Conservation (phyloP, 2,113 vertebrate species). For the Dipodomys stephensi region DNA sequence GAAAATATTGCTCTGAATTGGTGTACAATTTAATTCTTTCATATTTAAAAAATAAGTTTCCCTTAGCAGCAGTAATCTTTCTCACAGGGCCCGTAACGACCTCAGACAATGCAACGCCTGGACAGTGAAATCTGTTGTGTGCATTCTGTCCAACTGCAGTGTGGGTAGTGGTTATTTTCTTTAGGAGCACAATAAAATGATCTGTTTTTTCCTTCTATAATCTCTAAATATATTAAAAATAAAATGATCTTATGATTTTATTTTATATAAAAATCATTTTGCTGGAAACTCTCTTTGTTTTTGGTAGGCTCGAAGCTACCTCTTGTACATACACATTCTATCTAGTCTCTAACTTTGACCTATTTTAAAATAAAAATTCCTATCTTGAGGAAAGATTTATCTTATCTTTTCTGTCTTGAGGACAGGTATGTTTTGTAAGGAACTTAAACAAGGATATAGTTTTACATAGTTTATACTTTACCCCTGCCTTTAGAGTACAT, state of each 20-base stretch:
- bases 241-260: background rate
- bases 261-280: background rate
- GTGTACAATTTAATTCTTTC: background rate
- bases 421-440: background rate
- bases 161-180: background rate
- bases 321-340: background rate
- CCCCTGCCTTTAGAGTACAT: background rate
- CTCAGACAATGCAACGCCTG: background rate
- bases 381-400: background rate
- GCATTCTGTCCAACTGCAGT: background rate
- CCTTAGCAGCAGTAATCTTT: background rate
- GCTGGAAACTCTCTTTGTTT: background rate
- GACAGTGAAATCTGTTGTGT: background rate
- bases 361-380: conserved; percentile 4
- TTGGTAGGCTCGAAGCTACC: background rate
- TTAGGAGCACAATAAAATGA: background rate
- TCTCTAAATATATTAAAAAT: background rate
- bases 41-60: background rate
- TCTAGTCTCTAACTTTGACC: background rate
- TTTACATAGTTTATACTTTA: background rate
- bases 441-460: background rate
- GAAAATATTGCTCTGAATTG: background rate
- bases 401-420: background rate
- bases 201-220: background rate
- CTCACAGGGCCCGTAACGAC: background rate